phyloP scores from a whole-genome alignment of 2,113 vertebrate genomes.

The Panthera uncia region DNA sequence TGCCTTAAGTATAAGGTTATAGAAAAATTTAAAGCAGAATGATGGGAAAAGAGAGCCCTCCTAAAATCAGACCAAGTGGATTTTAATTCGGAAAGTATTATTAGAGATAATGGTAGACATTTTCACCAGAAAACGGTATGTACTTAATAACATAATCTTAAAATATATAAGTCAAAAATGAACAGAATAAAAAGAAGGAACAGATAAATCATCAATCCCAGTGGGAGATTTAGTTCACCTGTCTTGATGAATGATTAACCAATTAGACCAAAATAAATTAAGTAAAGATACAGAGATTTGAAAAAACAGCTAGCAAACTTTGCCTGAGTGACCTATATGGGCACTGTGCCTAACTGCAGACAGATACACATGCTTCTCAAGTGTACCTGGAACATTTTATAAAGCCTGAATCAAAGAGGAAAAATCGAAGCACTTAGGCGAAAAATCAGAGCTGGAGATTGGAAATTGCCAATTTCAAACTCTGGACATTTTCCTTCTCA shows the following conservation, averaged over 20 bases:
- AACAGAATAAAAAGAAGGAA: not conserved
- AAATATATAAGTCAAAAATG: not conserved
- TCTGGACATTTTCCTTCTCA: not conserved
- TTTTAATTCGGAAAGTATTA: constrained; percentile 5
- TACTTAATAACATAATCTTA: not conserved
- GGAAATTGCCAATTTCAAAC: not conserved
- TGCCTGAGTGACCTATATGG: not conserved
- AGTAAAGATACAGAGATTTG: not conserved
- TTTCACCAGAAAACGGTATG: not conserved
- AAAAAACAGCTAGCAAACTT: not conserved
- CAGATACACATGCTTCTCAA: not conserved
- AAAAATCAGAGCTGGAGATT: not conserved
- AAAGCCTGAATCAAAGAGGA: not conserved
- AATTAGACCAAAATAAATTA: not conserved
- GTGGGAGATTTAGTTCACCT: not conserved
- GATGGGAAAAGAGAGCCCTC: not conserved
- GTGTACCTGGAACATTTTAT: not conserved
- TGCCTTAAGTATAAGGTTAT: not conserved
- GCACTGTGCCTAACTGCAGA: not conserved
- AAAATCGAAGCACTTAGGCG: not conserved
- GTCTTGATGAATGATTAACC: not conserved
- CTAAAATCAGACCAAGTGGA: constrained; percentile 28
- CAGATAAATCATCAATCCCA: not conserved
- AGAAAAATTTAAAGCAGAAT: not conserved
- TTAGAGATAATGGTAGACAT: not conserved